phyloP scores from a whole-genome alignment of 2,797 vertebrate species.

The Betta splendens region DNA sequence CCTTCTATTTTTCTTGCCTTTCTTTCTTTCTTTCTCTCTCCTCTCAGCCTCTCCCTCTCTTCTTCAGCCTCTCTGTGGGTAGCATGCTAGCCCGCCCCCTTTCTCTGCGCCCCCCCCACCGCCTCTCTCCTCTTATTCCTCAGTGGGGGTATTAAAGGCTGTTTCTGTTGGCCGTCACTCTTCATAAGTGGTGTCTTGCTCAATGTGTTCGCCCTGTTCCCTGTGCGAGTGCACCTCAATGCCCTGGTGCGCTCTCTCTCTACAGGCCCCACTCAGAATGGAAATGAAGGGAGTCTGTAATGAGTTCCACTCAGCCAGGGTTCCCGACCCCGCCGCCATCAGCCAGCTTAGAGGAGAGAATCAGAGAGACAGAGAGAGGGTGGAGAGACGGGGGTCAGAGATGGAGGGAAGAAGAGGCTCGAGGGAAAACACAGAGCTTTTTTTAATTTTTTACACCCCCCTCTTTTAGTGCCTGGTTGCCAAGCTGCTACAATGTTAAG shows the following conservation, averaged over 20 bases:
- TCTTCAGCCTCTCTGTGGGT: conserved; percentile 51
- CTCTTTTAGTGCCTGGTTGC: conserved; percentile 74
- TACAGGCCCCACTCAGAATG: conserved; percentile 81
- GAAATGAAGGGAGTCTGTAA: conserved; percentile 85
- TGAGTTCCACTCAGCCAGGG: conserved; percentile 83
- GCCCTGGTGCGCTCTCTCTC: conserved; percentile 68
- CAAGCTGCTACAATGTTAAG: conserved; percentile 81
- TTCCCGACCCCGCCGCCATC: conserved; percentile 77
- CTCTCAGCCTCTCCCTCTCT: conserved; percentile 36
- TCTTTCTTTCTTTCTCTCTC: conserved; percentile 56
- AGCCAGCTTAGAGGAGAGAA: conserved; percentile 77
- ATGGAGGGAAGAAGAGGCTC: conserved; percentile 77
- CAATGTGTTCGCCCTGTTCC: conserved; percentile 75
- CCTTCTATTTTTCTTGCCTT: conserved; percentile 59
- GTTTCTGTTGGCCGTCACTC: conserved; percentile 82
- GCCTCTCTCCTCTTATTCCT: conserved; percentile 57
- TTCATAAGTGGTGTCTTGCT: conserved; percentile 81
- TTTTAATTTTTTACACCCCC: conserved; percentile 47
- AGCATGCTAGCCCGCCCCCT: conserved; percentile 15
- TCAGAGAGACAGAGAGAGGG: conserved; percentile 73
- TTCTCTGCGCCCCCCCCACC: conserved; percentile 20
- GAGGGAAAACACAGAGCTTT: conserved; percentile 70
- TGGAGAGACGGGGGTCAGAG: conserved; percentile 73
- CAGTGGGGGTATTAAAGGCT: conserved; percentile 79
- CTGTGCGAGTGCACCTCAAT: conserved; percentile 72